Evolutionary conservation across 1,140 invertebrate genomes (phyloP), one percentile per base, ranked within the genome.

Genomic region (Nylanderia fulva): DNA sequence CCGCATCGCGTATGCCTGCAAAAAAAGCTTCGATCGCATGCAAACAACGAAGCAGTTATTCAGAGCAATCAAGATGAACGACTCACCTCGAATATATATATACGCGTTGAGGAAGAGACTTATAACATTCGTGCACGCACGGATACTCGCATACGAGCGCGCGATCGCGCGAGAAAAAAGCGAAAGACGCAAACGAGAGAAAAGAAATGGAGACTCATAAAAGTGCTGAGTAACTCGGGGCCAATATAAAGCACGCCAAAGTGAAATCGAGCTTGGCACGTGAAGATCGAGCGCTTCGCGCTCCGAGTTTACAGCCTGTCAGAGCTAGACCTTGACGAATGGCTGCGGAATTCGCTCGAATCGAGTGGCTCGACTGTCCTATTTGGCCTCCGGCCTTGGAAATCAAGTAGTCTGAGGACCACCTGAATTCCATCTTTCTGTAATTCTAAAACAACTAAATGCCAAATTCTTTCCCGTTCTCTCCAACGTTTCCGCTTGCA

Each of bases 221-320:
- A 89, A 84, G 64, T 45, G 85, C 80, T 86, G 74, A 89, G 85
- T 82, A 86, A 89, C 74, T 76, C 56, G 54, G 74, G 48, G 52
- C 86, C 77, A 79, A 89, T 89, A 86, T 86, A 84, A 89, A 88
- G 36, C 84, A 84, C 60, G 75, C 48, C 69, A 82, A 86, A 86
- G 79, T 75, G 88, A 90, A 90, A 89, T 89, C 64, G 77, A 86
- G 68, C 74, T 27, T 21, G 76, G 64, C 76, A 83, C 84, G 63
- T 88, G 39, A 79, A 66, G 77, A 87, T 88, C 52, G 82, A 84
- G 63, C 74, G 60, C 84, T 85, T 88, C 68, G 36, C 66, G 13
- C 42, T 5, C 27, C 15, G 24, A 69, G 24, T 88, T 88, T 85
- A 74, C 86, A 88, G 66, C 64, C 15, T 29, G 27, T 63, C 71